These are phyloP conservation scores for Choloepus hoffmanni DNA, from an alignment of 2,113 vertebrate genomes.

Conservation along the genomic window DNA sequence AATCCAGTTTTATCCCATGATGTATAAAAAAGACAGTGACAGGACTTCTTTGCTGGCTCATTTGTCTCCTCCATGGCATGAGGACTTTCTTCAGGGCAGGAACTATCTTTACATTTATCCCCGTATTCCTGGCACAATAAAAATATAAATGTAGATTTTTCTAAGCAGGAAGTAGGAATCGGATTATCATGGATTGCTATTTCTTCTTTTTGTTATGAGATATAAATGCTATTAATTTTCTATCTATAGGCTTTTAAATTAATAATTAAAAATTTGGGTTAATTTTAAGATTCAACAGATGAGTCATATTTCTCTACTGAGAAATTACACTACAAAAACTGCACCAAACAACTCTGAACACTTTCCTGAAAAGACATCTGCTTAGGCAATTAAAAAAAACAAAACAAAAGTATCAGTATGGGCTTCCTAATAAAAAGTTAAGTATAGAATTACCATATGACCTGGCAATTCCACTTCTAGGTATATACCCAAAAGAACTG, in stretches of 20 bases:
- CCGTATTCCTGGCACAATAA: background rate
- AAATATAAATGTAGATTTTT: background rate
- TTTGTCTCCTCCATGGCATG: background rate
- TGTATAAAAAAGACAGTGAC: background rate
- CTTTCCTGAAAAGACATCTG: background rate
- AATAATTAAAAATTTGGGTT: slow-evolving; percentile 1
- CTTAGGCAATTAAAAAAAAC: background rate
- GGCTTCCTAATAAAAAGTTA: background rate
- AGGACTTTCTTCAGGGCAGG: too few relatives aligned
- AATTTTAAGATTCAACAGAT: background rate
- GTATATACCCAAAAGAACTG: too few relatives aligned
- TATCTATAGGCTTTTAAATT: background rate
- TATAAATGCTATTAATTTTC: slow-evolving; percentile 4
- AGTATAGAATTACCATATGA: too few relatives aligned
- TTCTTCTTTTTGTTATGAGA: background rate
- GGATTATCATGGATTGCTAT: background rate
- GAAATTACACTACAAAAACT: slow-evolving; percentile 16
- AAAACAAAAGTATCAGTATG: background rate
- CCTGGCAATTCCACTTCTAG: too few relatives aligned
- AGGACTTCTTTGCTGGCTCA: background rate
- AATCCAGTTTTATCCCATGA: background rate
- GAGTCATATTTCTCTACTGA: slow-evolving; percentile 31
- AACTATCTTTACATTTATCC: background rate
- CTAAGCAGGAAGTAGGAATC: background rate
- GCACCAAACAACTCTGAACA: background rate